Base-by-base conservation (phyloP, 2,888 invertebrate genomes). In the Cosmorhoe ocellata region DNA sequence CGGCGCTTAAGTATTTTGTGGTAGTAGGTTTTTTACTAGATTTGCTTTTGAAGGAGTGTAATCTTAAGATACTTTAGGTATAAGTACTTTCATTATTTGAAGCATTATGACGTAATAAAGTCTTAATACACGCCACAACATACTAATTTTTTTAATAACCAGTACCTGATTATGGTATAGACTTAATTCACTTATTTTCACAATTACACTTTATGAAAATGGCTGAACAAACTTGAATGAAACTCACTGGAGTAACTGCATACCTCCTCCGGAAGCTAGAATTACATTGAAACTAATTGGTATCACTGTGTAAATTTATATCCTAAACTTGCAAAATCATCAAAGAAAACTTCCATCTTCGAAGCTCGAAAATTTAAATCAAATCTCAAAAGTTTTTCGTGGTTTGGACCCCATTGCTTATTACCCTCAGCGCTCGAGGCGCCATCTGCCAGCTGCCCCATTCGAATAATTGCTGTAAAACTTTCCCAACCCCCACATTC, bases 381-480 rank as follows among this genome's bases (percentile, higher is more conserved):
- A 54, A 56, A 61, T 61, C 52, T 57, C 46, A n/a, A 58, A 59
- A 61, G 59, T 58, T 57, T 60, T 60, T 57, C 52, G 56, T 54
- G 55, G 56, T 43, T 53, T 37, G 51, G 51, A n/a, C 40, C 52
- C 54, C 55, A 36, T 36, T 47, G 56, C 57, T 60, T 54, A 57
- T 61, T 59, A 59, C 56, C 50, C 50, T 38, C 39, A 51, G 45
- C 39, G 55, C 59, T 57, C 33, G 37, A 43, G 47, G 62, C 60
- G 59, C 63, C 74, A 74, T 68, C 73, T 76, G 75, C 51, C 53
- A 51, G 45, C 48, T 58, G 58, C 60, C 58, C 56, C 57, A 65
- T 58, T 61, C 51, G 58, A 66, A 64, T 71, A 71, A 76, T 73
- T 67, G 67, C 58, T 60, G 62, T 65, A 64, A 67, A 71, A 75